Evolutionary conservation across 2,113 vertebrate genomes (phyloP), one percentile per base, ranked within the genome.

Genomic region (Peucedramus taeniatus): DNA sequence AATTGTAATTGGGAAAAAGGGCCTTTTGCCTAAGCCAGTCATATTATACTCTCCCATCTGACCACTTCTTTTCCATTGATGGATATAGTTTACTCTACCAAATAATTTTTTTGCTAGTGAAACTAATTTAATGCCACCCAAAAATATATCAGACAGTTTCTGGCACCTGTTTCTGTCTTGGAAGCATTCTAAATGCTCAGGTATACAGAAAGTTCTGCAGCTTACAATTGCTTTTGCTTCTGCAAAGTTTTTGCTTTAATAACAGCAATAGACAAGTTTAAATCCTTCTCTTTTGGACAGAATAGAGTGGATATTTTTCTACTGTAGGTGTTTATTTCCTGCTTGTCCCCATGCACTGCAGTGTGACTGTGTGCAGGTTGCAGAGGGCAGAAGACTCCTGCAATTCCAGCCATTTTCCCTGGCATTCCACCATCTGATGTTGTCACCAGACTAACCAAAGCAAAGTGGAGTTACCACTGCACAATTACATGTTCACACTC

Each of bases 1-100:
- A 96, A 97, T 92, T 95, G 93, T 92, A 96, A 97, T 93, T 86
- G 76, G 88, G 79, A 65, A 91, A 93, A 93, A 88, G 89, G 74
- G n/a, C 86, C 77, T 91, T 96, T 96, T 96, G 61, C 94, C 92
- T 93, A 89, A 94, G 89, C 80, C 83, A 94, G 88, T 82, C 89
- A 84, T 57, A 95, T 68, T 92, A 72, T 79, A 47, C 72, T 87
- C 65, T 83, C 86, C 95, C 59, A 79, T 49, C 90, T 96, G 92
- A 90, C 88, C 92, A 92, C 90, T 92, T 92, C 77, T 95, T 92
- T 86, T 81, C 72, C 80, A 93, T 53, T 92, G 90, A 93, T 84
- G 65, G 86, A 90, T 95, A 86, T 31, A 81, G 81, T 91, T 90
- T 93, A 90, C 65, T 69, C 80, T 80, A 94, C 77, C 51, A 65